These are phyloP conservation scores for Dinomys branickii DNA, from an alignment of 2,113 vertebrate species.

Conservation along the genomic window DNA sequence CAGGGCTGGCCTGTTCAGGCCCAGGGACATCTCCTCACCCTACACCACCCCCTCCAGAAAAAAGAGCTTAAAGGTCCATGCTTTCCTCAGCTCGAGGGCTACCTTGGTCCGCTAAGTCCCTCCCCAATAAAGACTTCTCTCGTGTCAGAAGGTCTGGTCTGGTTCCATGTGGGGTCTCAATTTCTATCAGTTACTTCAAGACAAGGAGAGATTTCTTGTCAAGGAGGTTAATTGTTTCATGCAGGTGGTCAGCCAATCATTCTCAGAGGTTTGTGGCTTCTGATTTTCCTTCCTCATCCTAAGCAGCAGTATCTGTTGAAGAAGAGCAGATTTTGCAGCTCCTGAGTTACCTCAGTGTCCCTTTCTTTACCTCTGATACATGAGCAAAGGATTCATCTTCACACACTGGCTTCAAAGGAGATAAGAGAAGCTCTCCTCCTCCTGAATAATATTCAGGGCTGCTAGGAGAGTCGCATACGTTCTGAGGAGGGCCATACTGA, in stretches of 20 bases:
- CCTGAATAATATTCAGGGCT: conserved; percentile 85
- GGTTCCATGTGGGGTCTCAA: too few relatives aligned
- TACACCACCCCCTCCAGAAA: too few relatives aligned
- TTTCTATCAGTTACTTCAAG: too few relatives aligned
- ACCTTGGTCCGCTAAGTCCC: too few relatives aligned
- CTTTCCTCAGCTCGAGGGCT: too few relatives aligned
- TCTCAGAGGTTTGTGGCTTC: conserved; percentile 96
- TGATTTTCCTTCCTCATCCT: conserved; percentile 98
- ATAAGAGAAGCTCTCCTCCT: conserved; percentile 87
- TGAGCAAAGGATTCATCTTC: conserved; percentile 86
- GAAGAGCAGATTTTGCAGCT: conserved; percentile 96
- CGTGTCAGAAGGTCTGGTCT: too few relatives aligned
- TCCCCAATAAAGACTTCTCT: too few relatives aligned
- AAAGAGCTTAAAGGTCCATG: too few relatives aligned
- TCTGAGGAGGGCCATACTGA: too few relatives aligned
- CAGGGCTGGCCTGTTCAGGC: too few relatives aligned
- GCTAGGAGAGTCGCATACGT: conserved; percentile 79
- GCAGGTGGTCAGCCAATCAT: conserved; percentile 94
- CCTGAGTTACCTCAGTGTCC: conserved; percentile 90
- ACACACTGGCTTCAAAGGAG: conserved; percentile 85
- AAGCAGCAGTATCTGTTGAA: conserved; percentile 96
- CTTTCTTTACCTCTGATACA: conserved; percentile 89
- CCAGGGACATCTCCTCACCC: too few relatives aligned
- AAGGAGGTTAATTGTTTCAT: conserved; percentile 91
- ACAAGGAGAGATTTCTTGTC: conserved; percentile 95